Evolutionary conservation across 2,113 vertebrate species (phyloP), one percentile per base, ranked within the genome.

Genomic region (Platysteira castanea): DNA sequence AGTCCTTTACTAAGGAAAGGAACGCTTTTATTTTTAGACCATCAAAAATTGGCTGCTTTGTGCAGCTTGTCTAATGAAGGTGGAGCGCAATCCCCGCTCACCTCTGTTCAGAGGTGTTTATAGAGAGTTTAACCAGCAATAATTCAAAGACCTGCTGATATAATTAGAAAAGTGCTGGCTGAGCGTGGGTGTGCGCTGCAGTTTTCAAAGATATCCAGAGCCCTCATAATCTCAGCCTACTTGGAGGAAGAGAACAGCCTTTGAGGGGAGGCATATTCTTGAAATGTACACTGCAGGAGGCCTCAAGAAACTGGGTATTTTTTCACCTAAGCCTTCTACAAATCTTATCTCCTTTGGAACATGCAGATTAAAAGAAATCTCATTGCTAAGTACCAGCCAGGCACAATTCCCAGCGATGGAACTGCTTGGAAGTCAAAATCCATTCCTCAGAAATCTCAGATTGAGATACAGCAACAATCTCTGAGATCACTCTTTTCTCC

Each of bases 91-190:
- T 92, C 84, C 80, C 84, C 8, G 44, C 82, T 95, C 95, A 90
- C 91, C 86, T 49, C 94, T n/a, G 7, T 64, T 91, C 94, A 46
- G 77, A 54, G n/a, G 52, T 95, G 95, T 96, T 95, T 92, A 82
- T 68, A 30, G 0, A 46, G 84, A 95, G 77, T 94, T 95, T 92
- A 92, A 89, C 80, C 89, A 92, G 95, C 84, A 82, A 33, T 87
- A 91, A 92, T 95, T 95, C 91, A 87, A 92, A 91, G 91, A 4
- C 77, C 39, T 89, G 56, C 91, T 92, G 93, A 33, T 92, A 94
- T 89, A 95, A 96, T 96, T 95, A 95, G 94, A 53, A 73, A 92
- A 89, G 89, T 53, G 81, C 93, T 94, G 87, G 76, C 87, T 95
- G 87, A 71, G 84, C 11, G 81, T 92, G 79, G 96, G 95, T 71